phyloP scores from a whole-genome alignment of 2,888 invertebrate species.

The Teleiodes luculella region DNA sequence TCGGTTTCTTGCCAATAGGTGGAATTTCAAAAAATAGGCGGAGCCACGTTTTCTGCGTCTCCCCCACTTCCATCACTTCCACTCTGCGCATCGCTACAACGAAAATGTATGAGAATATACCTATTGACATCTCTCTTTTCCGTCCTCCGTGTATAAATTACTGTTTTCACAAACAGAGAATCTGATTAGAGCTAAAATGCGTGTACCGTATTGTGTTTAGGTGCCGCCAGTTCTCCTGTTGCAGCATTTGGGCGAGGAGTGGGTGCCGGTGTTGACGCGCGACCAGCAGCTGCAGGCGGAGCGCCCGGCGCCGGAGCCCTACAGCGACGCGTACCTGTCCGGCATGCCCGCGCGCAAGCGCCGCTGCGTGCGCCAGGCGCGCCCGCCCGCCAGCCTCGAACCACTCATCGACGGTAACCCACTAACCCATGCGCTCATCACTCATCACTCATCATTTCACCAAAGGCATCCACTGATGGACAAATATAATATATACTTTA shows the following conservation, averaged over 20 bases:
- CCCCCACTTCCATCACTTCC: too few species aligned
- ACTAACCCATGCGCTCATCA: too few species aligned
- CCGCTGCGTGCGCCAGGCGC: slow-evolving; percentile 79
- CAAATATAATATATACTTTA: too few species aligned
- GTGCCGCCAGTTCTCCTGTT: slow-evolving; percentile 67
- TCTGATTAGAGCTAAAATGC: not conserved
- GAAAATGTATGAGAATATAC: too few species aligned
- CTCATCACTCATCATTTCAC: not conserved
- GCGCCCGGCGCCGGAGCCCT: slow-evolving; percentile 72
- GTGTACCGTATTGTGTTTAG: slow-evolving; percentile 23
- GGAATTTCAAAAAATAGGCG: too few species aligned
- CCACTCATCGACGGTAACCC: slow-evolving; percentile 54
- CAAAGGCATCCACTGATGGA: too few species aligned
- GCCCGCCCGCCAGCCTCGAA: slow-evolving; percentile 49
- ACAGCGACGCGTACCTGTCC: slow-evolving; percentile 93
- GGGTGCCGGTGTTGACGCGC: slow-evolving; percentile 92
- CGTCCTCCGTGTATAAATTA: not conserved
- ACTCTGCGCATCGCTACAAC: too few species aligned
- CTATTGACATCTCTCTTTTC: not conserved
- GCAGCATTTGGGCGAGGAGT: slow-evolving; percentile 68
- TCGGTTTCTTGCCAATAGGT: too few species aligned
- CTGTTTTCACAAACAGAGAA: too few species aligned
- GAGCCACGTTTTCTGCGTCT: too few species aligned
- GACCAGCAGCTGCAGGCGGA: slow-evolving; percentile 86
- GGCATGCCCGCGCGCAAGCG: slow-evolving; percentile 94